Evolutionary conservation across 2,797 vertebrate species (phyloP).

Genomic region (Calcarius lapponicus): DNA sequence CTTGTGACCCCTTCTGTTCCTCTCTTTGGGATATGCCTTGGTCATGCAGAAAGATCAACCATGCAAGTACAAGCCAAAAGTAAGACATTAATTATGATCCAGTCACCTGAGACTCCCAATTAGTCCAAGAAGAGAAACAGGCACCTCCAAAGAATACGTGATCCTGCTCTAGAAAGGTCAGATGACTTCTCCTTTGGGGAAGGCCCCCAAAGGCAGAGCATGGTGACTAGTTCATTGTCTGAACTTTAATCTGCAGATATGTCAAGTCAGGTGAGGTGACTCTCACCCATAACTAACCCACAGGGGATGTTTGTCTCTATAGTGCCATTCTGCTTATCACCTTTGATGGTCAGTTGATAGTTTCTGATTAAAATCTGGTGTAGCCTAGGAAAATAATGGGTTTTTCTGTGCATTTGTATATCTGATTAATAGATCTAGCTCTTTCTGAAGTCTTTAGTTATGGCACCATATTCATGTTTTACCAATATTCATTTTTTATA

Average conservation of each 20-base stretch:
- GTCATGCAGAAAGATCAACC: background rate
- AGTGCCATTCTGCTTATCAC: background rate
- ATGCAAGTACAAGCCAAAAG: background rate
- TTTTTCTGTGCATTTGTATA: background rate
- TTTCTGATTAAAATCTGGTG: background rate
- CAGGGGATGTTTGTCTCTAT: background rate
- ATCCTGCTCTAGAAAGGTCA: background rate
- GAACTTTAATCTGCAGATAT: background rate
- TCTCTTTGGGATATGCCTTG: background rate
- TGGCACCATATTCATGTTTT: background rate
- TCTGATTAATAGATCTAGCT: background rate
- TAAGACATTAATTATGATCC: conserved; percentile 4
- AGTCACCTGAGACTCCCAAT: conserved; percentile 15
- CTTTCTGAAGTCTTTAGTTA: background rate
- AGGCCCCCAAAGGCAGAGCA: background rate
- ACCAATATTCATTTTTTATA: background rate
- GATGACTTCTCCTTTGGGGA: background rate
- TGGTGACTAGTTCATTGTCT: background rate
- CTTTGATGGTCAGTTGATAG: background rate
- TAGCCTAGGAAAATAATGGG: background rate
- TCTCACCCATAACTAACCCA: background rate
- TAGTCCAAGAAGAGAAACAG: background rate
- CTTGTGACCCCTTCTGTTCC: background rate
- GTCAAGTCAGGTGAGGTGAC: background rate
- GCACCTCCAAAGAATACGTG: background rate